Base-by-base conservation (phyloP, 2,888 invertebrate species). In the Hofmannophila pseudospretella region DNA sequence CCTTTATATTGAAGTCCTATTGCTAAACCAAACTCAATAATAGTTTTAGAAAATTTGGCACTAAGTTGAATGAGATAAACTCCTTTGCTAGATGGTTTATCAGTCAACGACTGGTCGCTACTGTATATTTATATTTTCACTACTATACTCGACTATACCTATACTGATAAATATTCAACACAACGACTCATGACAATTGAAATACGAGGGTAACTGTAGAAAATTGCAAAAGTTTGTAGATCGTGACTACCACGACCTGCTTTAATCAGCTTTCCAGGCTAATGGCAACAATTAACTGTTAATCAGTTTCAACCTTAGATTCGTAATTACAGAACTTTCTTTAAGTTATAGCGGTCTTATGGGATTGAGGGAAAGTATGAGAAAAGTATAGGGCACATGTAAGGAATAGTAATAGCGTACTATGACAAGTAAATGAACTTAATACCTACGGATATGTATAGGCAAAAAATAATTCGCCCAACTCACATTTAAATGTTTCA, bases 161-260 rank as follows among this genome's bases (percentile, higher is more conserved):
- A 25, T 9, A 8, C n/a, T 8, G 1, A 25, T 27, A 48, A 53
- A 47, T 54, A 54, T 55, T 54, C 52, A 49, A 49, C 46, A 45
- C 49, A 51, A 42, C 48, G 49, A 50, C 54, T 2, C 55, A 51
- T 48, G n/a, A n/a, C 54, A 54, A 62, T 65, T 64, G 53, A 57
- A 70, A 64, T 58, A 60, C 61, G 53, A 50, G 36, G 54, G 58
- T 59, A 58, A 73, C 68, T 67, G 67, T 66, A 57, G 71, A 68
- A 75, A 79, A 84, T 81, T 74, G 75, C 75, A 74, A 82, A 82
- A 82, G 73, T 84, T 82, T 70, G 56, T 52, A 61, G 65, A 53
- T 65, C 66, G 65, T 62, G 68, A 62, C 59, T 55, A 53, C 53
- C 48, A 44, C 39, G 8, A 3, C 35, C 42, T 38, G 35, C 58